These are phyloP conservation scores for Apocheima hispidaria DNA, from an alignment of 2,888 invertebrate species.

Conservation along the genomic window DNA sequence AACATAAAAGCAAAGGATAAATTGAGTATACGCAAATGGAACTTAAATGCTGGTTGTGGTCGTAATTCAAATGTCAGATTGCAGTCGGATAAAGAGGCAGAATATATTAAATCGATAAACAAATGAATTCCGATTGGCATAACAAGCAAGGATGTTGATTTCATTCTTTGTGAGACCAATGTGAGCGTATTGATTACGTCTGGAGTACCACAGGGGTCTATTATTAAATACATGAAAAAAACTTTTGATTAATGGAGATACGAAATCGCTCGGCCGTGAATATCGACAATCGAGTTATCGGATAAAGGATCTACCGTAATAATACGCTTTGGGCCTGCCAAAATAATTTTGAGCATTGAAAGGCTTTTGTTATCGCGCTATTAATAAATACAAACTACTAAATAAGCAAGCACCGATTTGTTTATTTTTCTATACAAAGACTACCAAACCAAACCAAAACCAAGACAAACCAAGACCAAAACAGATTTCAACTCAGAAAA, in stretches of 20 bases:
- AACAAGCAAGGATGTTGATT: constrained; percentile 29
- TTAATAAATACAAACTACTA: constrained; percentile 37
- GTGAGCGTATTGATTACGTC: constrained; percentile 25
- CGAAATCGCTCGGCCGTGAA: constrained; percentile 45
- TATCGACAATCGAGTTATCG: constrained; percentile 56
- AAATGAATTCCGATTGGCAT: constrained; percentile 34
- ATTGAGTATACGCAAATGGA: neutral
- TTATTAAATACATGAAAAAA: constrained; percentile 40
- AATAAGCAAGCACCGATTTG: constrained; percentile 21
- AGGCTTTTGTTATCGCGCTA: constrained; percentile 42
- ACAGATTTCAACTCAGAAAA: constrained; percentile 8
- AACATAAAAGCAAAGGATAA: constrained; percentile 15
- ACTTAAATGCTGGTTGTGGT: constrained; percentile 3
- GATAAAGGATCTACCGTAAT: constrained; percentile 60
- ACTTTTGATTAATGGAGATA: constrained; percentile 48
- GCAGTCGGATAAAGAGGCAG: constrained; percentile 17
- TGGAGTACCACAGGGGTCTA: constrained; percentile 38
- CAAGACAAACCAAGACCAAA: too few species aligned
- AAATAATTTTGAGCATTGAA: constrained; percentile 63
- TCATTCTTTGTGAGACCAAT: constrained; percentile 24
- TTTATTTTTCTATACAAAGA: constrained; percentile 14
- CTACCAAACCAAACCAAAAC: neutral
- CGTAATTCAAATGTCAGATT: constrained; percentile 30
- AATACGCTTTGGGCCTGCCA: constrained; percentile 58
- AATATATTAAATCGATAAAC: constrained; percentile 35